Base-by-base conservation (phyloP, 2,113 vertebrate genomes). In the Tragulus kanchil region DNA sequence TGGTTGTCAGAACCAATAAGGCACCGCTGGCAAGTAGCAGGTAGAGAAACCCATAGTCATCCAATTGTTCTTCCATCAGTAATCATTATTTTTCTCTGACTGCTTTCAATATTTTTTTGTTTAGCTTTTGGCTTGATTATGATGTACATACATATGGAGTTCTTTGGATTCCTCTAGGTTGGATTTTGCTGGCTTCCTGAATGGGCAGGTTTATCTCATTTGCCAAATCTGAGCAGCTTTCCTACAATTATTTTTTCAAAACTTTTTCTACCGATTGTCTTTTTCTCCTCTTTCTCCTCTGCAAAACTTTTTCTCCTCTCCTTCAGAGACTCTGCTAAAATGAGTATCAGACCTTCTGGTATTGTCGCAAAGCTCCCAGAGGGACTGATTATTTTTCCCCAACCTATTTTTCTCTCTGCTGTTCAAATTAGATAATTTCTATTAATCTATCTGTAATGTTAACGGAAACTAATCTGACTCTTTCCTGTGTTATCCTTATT, bases 191-290 rank as follows among this genome's bases (percentile, higher is more conserved):
- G 59, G 3, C 11, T 85, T 89, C 56, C 31, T 77, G 50, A 90
- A 75, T n/a, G 13, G 56, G 13, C 25, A 95, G 3, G 3, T 50
- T 62, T 83, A 71, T 52, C 15, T 82, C 21, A 83, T 56, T 50
- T 78, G 75, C n/a, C 83, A 79, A 65, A 92, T 79, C 50, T 45
- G 56, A 42, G 1, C 62, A 31, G 12, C 67, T 91, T 93, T 82
- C n/a, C 85, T 95, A 25, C 19, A 90, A 52, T 93, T 61, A 59
- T 62, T 92, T 69, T 93, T 91, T 85, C n/a, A 93, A 83, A 23
- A 28, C 56, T 67, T 65, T 91, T 69, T 58, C 19, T 52, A 64
- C 12, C 4, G 1, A 69, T 0, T 82, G 3, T 21, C 0, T 77
- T 21, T 31, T 7, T 65, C 79, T 3, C 86, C 5, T 90, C 50